Evolutionary conservation across 1,140 invertebrate genomes (phyloP).

Genomic region (Bradynema listronoti): DNA sequence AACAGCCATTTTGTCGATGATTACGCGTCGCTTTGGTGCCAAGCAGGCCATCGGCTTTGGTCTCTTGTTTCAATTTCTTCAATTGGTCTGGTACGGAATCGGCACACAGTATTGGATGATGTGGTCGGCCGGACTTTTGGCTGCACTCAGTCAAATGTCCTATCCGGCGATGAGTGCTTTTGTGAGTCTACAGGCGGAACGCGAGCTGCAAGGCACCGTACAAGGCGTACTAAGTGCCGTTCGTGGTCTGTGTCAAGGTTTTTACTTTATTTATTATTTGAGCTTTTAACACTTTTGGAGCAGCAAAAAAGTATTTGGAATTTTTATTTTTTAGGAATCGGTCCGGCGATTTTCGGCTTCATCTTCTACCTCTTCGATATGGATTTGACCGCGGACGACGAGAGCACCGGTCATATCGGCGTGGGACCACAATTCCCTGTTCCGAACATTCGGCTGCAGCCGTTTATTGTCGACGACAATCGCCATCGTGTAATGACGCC

Average conservation of each 20-base stretch:
- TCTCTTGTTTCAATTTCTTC: slow-evolving; percentile 88
- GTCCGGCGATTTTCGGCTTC: slow-evolving; percentile 90
- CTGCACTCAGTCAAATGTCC: slow-evolving; percentile 80
- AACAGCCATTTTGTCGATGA: slow-evolving; percentile 71
- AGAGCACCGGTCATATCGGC: slow-evolving; percentile 44
- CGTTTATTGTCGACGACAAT: slow-evolving; percentile 25
- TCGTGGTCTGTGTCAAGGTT: slow-evolving; percentile 50
- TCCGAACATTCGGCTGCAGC: slow-evolving; percentile 45
- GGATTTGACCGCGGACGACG: slow-evolving; percentile 65
- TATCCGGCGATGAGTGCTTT: slow-evolving; percentile 99
- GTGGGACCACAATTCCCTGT: slow-evolving; percentile 53
- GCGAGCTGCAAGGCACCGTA: slow-evolving; percentile 92
- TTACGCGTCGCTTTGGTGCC: slow-evolving; percentile 82
- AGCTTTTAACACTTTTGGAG: no score
- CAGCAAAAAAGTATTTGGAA: slow-evolving; percentile 1
- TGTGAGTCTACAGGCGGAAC: slow-evolving; percentile 85
- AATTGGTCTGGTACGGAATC: slow-evolving; percentile 87
- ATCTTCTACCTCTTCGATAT: slow-evolving; percentile 98
- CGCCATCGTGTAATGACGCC: slow-evolving; percentile 42
- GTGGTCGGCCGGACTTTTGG: slow-evolving; percentile 92
- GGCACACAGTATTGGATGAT: slow-evolving; percentile 82
- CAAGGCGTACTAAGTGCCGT: slow-evolving; percentile 90
- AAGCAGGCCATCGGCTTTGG: slow-evolving; percentile 76
- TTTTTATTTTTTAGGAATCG: slow-evolving; percentile 56
- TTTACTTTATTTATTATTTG: slow-evolving; percentile 1